Percentiles rank a stretch among this genome's conserved stretches.
Evolutionary conservation across 2,113 vertebrate species (phyloP).

Genomic region (Platanista minor): DNA sequence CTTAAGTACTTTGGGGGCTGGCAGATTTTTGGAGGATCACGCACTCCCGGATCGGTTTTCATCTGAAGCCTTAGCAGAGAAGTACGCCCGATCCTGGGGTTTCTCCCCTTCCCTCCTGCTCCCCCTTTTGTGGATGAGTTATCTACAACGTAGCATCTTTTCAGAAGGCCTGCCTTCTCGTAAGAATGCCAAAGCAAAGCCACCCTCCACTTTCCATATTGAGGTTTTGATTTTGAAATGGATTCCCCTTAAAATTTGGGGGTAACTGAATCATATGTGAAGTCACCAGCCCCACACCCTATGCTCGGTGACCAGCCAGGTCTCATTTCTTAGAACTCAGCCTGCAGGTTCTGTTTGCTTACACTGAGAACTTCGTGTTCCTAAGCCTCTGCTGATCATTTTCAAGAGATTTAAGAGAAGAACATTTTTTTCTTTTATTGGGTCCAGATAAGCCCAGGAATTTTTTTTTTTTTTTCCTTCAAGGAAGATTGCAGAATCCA

Average conservation of each 20-base stretch:
- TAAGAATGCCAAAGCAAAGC: background rate
- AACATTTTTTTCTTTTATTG: background rate
- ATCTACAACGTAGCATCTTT: background rate
- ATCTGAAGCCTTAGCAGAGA: conserved; percentile 54
- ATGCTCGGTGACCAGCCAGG: background rate
- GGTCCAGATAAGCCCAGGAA: background rate
- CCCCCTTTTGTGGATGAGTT: background rate
- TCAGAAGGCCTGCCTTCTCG: background rate
- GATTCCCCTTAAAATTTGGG: background rate
- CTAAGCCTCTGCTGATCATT: background rate
- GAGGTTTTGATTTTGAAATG: conserved; percentile 7
- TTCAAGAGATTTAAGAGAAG: background rate
- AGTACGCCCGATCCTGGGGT: conserved; percentile 26
- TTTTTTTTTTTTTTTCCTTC: background rate
- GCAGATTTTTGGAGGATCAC: conserved; percentile 79
- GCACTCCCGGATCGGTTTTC: conserved; percentile 75
- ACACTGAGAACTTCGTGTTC: background rate
- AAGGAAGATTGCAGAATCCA: background rate
- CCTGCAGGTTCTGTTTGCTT: background rate
- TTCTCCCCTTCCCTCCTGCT: background rate
- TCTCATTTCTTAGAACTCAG: background rate
- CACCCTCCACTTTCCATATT: background rate
- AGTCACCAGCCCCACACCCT: background rate
- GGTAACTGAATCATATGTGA: conserved; percentile 32
- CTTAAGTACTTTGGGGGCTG: conserved; percentile 77